Evolutionary conservation across 2,113 vertebrate genomes (phyloP).

Genomic region (Aptenodytes forsteri): DNA sequence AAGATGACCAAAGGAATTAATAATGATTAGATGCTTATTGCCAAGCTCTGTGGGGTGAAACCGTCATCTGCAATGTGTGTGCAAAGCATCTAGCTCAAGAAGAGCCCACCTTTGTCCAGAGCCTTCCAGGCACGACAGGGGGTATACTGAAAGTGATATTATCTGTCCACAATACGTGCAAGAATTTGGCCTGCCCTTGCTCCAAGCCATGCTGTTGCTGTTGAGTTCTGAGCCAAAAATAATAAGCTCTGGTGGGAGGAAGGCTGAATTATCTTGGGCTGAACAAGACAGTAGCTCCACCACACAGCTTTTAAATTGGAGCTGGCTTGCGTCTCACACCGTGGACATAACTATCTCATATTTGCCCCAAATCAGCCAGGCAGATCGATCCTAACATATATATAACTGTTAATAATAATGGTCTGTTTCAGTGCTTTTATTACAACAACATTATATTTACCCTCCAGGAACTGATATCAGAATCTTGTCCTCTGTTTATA

Average conservation of each 20-base stretch:
- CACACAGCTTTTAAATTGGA: background rate
- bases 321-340: accelerated
- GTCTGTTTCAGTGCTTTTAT: background rate
- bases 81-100: background rate
- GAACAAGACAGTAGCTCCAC: background rate
- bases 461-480: conserved; percentile 16
- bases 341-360: background rate
- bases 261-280: background rate
- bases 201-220: background rate
- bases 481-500: conserved; percentile 46
- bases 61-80: accelerated
- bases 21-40: conserved; percentile 25
- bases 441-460: background rate
- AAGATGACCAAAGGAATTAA: conserved; percentile 11
- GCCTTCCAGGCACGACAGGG: background rate
- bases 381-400: background rate
- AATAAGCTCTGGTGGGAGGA: background rate
- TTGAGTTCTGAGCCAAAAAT: conserved; percentile 11
- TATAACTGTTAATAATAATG: background rate
- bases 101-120: background rate
- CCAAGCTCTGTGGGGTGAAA: background rate
- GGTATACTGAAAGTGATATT: background rate
- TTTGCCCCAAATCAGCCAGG: background rate
- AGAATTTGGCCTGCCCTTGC: background rate
- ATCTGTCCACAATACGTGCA: accelerated